Evolutionary conservation across 1,140 invertebrate species (phyloP), one percentile per base, ranked within the genome.

Genomic region (Chrysomallon squamiferum): DNA sequence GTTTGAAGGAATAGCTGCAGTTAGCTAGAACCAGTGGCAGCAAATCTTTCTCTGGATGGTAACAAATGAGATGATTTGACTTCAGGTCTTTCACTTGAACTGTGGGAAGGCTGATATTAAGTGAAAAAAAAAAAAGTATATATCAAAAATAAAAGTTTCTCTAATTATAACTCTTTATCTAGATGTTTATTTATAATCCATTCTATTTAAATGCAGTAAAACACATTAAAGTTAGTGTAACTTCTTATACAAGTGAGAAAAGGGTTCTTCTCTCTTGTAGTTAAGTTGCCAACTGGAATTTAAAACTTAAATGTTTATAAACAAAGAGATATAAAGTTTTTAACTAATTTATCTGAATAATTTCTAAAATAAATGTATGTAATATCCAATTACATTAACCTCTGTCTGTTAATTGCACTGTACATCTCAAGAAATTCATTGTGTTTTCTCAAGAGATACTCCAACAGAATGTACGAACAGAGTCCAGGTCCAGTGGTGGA

Each of bases 361-460:
- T n/a, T n/a, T n/a, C n/a, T n/a, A n/a, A n/a, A n/a, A n/a, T n/a
- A n/a, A n/a, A n/a, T n/a, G n/a, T n/a, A n/a, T n/a, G n/a, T n/a
- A n/a, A n/a, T n/a, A n/a, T n/a, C n/a, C n/a, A n/a, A n/a, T n/a
- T n/a, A n/a, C n/a, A 60, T 63, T 58, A 38, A 74, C 72, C 45
- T 57, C 41, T 72, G 50, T 45, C 59, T 70, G 4, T 30, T 66
- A 32, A 62, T 25, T 30, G 59, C 35, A 38, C 64, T 69, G 66
- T 75, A 77, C n/a, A 61, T 62, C 33, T 75, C 62, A 32, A 81
- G 59, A 60, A 79, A 75, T 27, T 71, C 61, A 47, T 81, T 81
- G 59, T 81, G 76, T 63, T 70, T 72, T n/a, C 64, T 68, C 25
- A 68, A 52, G 6, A 81, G 60, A 52, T 63, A 77, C 45, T 77